phyloP scores from a whole-genome alignment of 2,797 vertebrate genomes.

The Gadopsis marmoratus region DNA sequence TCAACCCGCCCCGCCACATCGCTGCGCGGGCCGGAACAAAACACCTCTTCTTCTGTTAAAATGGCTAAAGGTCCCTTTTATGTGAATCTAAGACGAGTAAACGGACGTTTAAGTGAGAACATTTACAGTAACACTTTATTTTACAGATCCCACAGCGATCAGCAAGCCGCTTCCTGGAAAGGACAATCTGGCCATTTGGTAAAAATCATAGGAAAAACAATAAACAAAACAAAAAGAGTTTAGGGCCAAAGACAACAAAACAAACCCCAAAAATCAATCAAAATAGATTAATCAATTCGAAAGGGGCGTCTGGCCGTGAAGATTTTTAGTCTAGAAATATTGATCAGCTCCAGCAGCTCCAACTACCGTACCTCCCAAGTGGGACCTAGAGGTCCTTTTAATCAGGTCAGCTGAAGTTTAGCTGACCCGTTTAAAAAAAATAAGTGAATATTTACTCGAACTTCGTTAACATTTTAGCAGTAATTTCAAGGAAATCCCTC shows the following conservation, averaged over 20 bases:
- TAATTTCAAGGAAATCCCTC: neutral
- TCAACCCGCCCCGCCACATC: too few relatives aligned
- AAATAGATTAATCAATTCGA: neutral
- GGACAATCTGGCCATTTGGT: neutral
- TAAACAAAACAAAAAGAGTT: too few relatives aligned
- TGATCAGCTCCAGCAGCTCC: too few relatives aligned
- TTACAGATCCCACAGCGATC: slow-evolving; percentile 23
- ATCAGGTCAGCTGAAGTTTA: too few relatives aligned
- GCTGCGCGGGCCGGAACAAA: too few relatives aligned
- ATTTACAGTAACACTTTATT: slow-evolving; percentile 15
- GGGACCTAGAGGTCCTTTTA: too few relatives aligned
- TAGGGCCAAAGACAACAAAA: too few relatives aligned
- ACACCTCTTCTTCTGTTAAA: neutral
- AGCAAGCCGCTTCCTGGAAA: neutral
- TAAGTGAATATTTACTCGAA: too few relatives aligned
- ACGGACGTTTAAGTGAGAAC: slow-evolving; percentile 4
- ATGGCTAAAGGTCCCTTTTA: slow-evolving; percentile 36
- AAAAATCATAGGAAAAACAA: neutral
- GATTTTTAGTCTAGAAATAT: too few relatives aligned
- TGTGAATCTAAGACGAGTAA: neutral
- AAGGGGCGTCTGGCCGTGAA: too few relatives aligned
- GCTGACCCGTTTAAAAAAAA: too few relatives aligned
- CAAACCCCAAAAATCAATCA: neutral
- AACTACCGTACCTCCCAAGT: too few relatives aligned
- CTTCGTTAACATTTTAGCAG: neutral